A percentile compares a stretch with the other conserved stretches of the same genome.
Evolutionary conservation across 2,888 invertebrate species (phyloP).

Genomic region (Strigamia maritima): DNA sequence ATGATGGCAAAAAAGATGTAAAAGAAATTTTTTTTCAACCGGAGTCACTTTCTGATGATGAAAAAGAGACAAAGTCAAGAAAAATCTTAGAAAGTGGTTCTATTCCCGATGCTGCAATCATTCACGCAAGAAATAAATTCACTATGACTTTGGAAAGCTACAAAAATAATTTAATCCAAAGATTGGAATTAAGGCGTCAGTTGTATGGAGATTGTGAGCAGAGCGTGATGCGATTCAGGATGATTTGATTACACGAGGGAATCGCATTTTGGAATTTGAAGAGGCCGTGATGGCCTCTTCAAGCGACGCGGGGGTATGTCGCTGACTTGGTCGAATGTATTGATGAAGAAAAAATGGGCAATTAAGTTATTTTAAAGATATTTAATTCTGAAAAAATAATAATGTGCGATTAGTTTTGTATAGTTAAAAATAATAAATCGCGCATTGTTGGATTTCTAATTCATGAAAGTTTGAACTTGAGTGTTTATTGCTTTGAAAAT

Average conservation of each 20-base stretch:
- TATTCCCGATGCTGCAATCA: constrained; percentile 96
- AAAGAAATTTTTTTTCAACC: constrained; percentile 45
- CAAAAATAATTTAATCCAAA: too few relatives aligned
- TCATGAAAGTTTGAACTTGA: too few relatives aligned
- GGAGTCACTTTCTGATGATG: constrained; percentile 57
- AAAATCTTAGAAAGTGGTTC: constrained; percentile 80
- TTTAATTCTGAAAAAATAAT: background rate
- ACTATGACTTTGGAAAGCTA: too few relatives aligned
- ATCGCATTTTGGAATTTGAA: constrained; percentile 57
- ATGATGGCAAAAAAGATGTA: too few relatives aligned
- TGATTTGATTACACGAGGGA: constrained; percentile 55
- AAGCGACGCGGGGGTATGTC: constrained; percentile 91
- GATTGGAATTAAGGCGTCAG: constrained; percentile 60
- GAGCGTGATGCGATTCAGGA: constrained; percentile 58
- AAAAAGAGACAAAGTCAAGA: constrained; percentile 48
- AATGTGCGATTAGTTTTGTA: background rate
- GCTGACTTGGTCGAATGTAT: constrained; percentile 95
- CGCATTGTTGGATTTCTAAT: too few relatives aligned
- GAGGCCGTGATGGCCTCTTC: constrained; percentile 73
- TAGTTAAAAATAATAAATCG: too few relatives aligned
- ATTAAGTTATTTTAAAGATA: constrained; percentile 41
- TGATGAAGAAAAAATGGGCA: constrained; percentile 86
- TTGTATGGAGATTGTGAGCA: constrained; percentile 58
- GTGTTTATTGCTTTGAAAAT: too few relatives aligned
- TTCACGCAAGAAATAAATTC: constrained; percentile 60